Base-by-base conservation (phyloP, 1,140 invertebrate species). In the Cotesia glomerata region DNA sequence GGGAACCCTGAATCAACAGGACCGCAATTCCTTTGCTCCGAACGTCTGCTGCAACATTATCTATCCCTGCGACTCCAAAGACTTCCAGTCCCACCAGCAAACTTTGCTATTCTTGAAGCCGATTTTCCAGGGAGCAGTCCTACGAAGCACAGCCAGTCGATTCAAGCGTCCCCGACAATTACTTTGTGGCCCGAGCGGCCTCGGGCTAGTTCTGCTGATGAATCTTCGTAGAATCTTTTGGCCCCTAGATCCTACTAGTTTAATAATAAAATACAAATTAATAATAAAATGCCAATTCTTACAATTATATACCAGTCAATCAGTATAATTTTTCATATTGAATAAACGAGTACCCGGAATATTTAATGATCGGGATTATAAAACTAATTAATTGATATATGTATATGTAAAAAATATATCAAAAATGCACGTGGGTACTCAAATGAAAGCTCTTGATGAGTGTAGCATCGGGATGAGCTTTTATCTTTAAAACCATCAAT, bases 11-110 rank as follows among this genome's bases (percentile, higher is more conserved):
- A 91, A 92, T 79, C 95, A 94, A 78, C 91, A 96, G 56, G 96
- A 98, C 87, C 89, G 96, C 13, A 97, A 96, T 3, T 98, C 95
- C 80, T 98, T 96, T 3, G 96, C 96, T 9, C 96, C 96, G 3
- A 98, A 98, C 87, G 96, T 98, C 13, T 97, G 95, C 82, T 93
- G 93, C 79, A 97, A 97, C 86, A 92, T 94, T 88, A 94, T 97
- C n/a, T 91, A 89, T 76, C 88, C 86, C 16, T 76, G 78, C 14
- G 81, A 80, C 85, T 69, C 84, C 0, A 84, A 86, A 4, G 84
- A 85, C 59, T 72, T 76, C 0, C 80, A 78, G 77, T 89, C 83
- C 79, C 88, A 77, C 79, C 90, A 64, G 87, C 88, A 76, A 87
- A 89, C 74, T n/a, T 74, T 84, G 18, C n/a, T 26, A 54, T 75